Evolutionary conservation across 2,113 vertebrate genomes (phyloP).

Genomic region (Sphaerodactylus townsendi): DNA sequence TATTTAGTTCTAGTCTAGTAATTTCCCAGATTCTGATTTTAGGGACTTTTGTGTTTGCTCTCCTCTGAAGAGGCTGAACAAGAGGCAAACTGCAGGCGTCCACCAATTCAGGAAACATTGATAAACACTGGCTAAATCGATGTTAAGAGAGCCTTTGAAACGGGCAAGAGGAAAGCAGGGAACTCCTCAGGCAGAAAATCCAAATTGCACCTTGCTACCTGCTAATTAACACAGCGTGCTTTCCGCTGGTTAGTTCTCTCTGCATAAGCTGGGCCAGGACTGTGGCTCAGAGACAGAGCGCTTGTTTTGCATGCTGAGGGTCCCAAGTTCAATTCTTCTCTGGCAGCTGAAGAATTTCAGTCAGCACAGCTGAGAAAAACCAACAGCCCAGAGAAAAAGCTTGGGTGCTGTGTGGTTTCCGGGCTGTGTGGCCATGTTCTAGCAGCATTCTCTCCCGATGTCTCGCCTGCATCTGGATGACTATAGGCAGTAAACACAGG

Average conservation of each 20-base stretch:
- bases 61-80: slow-evolving; percentile 21
- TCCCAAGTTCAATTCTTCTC: too few relatives aligned
- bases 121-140: neutral
- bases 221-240: neutral
- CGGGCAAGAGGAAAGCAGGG: slow-evolving; percentile 1
- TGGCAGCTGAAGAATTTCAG: too few relatives aligned
- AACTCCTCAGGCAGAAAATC: neutral
- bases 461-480: too few relatives aligned
- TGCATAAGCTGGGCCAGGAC: neutral
- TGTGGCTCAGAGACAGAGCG: neutral
- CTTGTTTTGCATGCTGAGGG: too few relatives aligned
- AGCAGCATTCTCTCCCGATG: too few relatives aligned
- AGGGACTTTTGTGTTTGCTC: slow-evolving; percentile 8
- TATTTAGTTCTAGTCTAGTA: slow-evolving; percentile 20
- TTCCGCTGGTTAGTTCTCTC: neutral
- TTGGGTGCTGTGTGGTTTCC: too few relatives aligned
- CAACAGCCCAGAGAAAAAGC: too few relatives aligned
- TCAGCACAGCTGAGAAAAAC: too few relatives aligned
- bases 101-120: neutral
- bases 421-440: too few relatives aligned
- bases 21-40: slow-evolving; percentile 29
- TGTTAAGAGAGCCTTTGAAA: neutral
- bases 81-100: neutral
- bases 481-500: too few relatives aligned
- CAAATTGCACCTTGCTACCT: neutral